Percentiles rank a stretch among this genome's conserved stretches.
Conservation (phyloP, 2,113 vertebrate genomes). For the Spermophilus dauricus region DNA sequence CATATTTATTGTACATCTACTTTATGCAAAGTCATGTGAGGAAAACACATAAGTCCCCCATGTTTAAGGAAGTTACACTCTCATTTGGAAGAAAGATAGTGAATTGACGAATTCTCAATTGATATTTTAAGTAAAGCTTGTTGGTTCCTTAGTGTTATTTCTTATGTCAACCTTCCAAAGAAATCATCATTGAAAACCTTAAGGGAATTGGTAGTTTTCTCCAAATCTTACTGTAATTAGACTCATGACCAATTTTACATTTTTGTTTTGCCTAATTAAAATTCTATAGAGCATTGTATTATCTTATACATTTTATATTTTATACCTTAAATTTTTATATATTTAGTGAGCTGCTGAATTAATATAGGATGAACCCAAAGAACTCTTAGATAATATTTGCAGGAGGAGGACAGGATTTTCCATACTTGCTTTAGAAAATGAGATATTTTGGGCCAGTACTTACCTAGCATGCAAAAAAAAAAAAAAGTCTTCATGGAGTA, state of each 20-base stretch:
- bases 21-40: not conserved
- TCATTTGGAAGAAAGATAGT: slow-evolving; percentile 11
- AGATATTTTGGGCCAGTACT: not conserved
- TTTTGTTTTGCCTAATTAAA: slow-evolving; percentile 30
- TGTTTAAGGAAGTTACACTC: not conserved
- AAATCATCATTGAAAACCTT: not conserved
- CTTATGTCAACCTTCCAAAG: not conserved
- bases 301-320: not conserved
- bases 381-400: slow-evolving; percentile 7
- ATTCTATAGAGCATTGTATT: not conserved
- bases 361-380: not conserved
- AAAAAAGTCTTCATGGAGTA: not conserved
- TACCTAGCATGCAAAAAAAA: not conserved
- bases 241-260: not conserved
- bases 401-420: not conserved
- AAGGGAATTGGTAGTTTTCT: not conserved
- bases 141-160: slow-evolving; percentile 1
- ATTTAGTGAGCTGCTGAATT: slow-evolving; percentile 42
- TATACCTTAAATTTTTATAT: not conserved
- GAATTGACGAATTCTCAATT: not conserved
- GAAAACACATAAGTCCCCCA: not conserved
- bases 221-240: not conserved
- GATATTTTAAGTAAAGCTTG: not conserved
- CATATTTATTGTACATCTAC: not conserved
- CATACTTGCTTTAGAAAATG: not conserved